Evolutionary conservation across 2,113 vertebrate species (phyloP), one percentile per base, ranked within the genome.

Genomic region (Actinemys pallida): DNA sequence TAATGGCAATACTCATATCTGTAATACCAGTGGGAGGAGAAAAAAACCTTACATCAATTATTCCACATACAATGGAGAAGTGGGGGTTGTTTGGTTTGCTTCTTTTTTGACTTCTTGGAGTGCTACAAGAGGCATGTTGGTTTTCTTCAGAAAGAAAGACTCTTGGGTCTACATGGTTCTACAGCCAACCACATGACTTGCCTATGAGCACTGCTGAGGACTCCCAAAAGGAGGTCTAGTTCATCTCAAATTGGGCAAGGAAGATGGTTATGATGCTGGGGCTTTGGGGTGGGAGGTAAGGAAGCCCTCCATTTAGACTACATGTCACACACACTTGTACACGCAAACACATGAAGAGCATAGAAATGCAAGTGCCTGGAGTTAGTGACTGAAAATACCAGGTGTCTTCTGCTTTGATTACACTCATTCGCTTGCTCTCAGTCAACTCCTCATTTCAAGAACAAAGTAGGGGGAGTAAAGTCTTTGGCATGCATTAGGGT

Each of bases 401-500:
- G 11, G 3, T 2, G 1, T 13, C 3, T 83, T 78, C 42, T 13
- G 25, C 42, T 42, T 78, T 45, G 12, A 78, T 78, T 78, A 78
- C 25, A 29, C 75, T 47, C 0, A 1, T 29, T 50, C 8, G 5
- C 57, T 27, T 56, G 29, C 16, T 76, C 45, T 31, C 54, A 27
- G 8, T 50, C 45, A 84, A 39, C 12, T n/a, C 49, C 57, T 39
- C 45, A 87, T 31, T 47, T 78, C 42, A 47, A 87, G 45, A 79
- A 13, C 62, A 45, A 79, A 25, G 42, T 10, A 72, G 65, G 65
- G 16, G 8, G n/a, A 8, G 4, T 45, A 29, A 54, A 83, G 25
- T 5, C 1, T 12, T n/a, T 75, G 83, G 52, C 14, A 86, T 8
- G 31, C 3, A 1, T 0, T 39, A 80, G 4, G 39, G 50, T 10